Evolutionary conservation across 2,888 invertebrate species (phyloP).

Genomic region (Drosophila subquinaria): DNA sequence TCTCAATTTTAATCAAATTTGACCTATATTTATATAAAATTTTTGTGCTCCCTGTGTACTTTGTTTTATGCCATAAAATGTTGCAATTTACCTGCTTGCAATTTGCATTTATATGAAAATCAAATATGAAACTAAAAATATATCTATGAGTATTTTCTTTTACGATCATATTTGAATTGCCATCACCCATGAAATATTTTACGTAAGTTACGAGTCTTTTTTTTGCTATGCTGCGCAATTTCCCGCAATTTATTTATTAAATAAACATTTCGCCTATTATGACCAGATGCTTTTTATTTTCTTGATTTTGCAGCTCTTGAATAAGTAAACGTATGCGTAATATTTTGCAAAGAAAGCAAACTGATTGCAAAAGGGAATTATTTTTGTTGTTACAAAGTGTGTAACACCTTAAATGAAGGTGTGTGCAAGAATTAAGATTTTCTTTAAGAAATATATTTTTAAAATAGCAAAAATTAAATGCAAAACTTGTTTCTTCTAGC

Average conservation of each 20-base stretch:
- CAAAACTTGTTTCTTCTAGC: too few species aligned
- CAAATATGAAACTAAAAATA: background rate
- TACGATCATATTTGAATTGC: constrained; percentile 61
- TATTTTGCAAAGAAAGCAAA: constrained; percentile 4
- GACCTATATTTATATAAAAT: too few species aligned
- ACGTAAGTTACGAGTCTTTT: background rate
- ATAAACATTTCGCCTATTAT: constrained; percentile 60
- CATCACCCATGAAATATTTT: constrained; percentile 31
- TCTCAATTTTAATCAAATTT: background rate
- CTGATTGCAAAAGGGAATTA: background rate
- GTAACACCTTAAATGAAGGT: background rate
- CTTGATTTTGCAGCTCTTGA: constrained; percentile 10
- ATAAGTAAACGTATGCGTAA: constrained; percentile 13
- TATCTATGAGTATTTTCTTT: constrained; percentile 41
- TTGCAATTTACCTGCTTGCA: constrained; percentile 27
- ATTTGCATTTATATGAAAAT: constrained; percentile 23
- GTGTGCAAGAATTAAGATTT: too few species aligned
- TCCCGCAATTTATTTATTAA: constrained; percentile 65
- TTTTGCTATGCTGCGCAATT: constrained; percentile 47
- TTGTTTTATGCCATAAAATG: constrained; percentile 11
- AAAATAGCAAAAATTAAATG: too few species aligned
- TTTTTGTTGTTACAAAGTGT: background rate
- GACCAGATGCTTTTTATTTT: constrained; percentile 41
- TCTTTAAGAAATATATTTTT: too few species aligned
- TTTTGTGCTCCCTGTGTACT: constrained; percentile 12